Evolutionary conservation across 2,888 invertebrate genomes (phyloP), one percentile per base, ranked within the genome.

Genomic region (Cecidostiba fungosa): DNA sequence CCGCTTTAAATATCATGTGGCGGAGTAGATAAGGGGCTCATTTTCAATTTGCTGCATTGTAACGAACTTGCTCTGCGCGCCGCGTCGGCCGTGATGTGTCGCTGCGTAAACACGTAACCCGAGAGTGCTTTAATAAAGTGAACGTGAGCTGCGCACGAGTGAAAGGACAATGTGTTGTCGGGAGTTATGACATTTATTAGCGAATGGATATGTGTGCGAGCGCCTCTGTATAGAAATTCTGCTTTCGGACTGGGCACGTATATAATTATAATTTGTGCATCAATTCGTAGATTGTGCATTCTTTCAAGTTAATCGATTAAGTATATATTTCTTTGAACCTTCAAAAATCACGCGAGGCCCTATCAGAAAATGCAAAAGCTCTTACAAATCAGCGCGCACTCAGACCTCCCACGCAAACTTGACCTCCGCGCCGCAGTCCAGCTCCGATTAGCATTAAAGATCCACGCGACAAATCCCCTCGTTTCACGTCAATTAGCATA

Each of bases 401-500:
- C n/a, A n/a, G n/a, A n/a, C n/a, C n/a, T n/a, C n/a, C n/a, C n/a
- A n/a, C 62, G 26, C 26, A 62, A 23, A 59, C 23, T 59, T 23
- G 62, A 66, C 4, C 29, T 4, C n/a, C n/a, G n/a, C n/a, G n/a
- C n/a, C n/a, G n/a, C n/a, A n/a, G n/a, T n/a, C n/a, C n/a, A n/a
- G 14, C 50, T 4, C 6, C 72, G 80, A 73, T 80, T 59, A 73
- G 70, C 77, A 69, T 72, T 77, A 54, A 19, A 72, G 77, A 80
- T 80, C 70, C 54, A n/a, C 14, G 29, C 70, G n/a, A 82, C 79
- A 73, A 70, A 80, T 83, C 26, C 54, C 54, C 81, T 84, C 54
- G 84, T 84, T 84, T 32, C 69, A 77, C 69, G 69, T 69, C 81
- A 23, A 84, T 84, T 86, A 84, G 81, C 86, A 80, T 81, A 84